Evolutionary conservation across 2,113 vertebrate genomes (phyloP), one percentile per base, ranked within the genome.

Genomic region (Paradoxurus hermaphroditus): DNA sequence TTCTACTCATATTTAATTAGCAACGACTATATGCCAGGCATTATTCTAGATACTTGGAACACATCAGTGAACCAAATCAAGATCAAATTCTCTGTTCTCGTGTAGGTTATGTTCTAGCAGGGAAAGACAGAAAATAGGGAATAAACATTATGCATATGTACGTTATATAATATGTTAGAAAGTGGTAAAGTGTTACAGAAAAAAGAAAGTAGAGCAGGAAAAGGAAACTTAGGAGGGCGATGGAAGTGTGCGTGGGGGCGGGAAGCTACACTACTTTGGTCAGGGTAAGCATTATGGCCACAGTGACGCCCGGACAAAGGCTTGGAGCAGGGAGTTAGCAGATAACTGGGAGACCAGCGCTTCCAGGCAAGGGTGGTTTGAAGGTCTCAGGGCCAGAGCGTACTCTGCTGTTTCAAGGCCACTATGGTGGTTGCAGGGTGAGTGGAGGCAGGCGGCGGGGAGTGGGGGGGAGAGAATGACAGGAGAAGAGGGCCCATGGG

Each of bases 401-500:
- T 29, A 23, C 21, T 46, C 16, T 15, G 15, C 59, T n/a, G 19
- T 19, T 14, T 18, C 49, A 23, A 4, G 46, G 34, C 39, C 36
- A 25, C 44, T 31, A 72, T 70, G 41, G 12, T 25, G n/a, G 49
- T 59, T 59, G 23, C 63, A 16, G 31, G 36, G 73, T 7, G 15
- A 36, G n/a, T 53, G n/a, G 62, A 29, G 34, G 53, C 21, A 19
- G 53, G 19, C 18, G 53, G 18, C 2, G 6, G 18, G 53, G 53
- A 7, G 53, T n/a, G n/a, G n/a, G 53, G 53, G 7, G 53, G 18
- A 15, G n/a, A 16, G 63, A 41, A 7, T 11, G 12, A 5, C 3
- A 19, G 7, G 21, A 34, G 8, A 12, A 62, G 44, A 39, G 9
- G 6, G 5, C 53, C 49, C 11, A 23, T 2, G 0, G 41, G 1